Evolutionary conservation across 1,140 invertebrate genomes (phyloP), one percentile per base, ranked within the genome.

Genomic region (Alviniconcha marisindica): DNA sequence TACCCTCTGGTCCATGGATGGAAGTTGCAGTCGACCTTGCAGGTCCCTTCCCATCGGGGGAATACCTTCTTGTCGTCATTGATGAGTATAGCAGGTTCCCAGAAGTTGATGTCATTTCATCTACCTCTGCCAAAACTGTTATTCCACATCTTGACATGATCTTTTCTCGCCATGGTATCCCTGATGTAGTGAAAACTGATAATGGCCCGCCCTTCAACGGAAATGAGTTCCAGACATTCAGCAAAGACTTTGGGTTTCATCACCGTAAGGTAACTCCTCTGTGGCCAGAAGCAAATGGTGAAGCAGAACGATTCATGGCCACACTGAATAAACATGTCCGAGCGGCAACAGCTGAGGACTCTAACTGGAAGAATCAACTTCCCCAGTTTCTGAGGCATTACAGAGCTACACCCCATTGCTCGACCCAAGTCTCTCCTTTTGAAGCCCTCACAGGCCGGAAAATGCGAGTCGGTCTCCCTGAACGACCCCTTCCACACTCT

Each of bases 61-160:
- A 91, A 69, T 87, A 87, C 76, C 40, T 89, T 7, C 42, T 90
- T 36, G 89, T 89, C 24, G 74, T 86, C 33, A 82, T 89, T 14
- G 90, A 90, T 82, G 87, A 90, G 60, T 88, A 88, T 40, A 88
- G 86, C 40, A 54, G 87, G 40, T 91, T 76, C 42, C 88, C 87
- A 38, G 88, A 88, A 79, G 87, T 88, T 21, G 86, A 86, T 78
- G 69, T 84, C 12, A 77, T 87, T 18, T 56, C 42, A 60, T 82
- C 83, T 28, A 88, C 86, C 28, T 83, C 86, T n/a, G 60, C 84
- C 21, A 82, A 77, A 54, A 54, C 83, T 4, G 82, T 83, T 5
- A 83, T 81, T 42, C 84, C 81, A 38, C 74, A 79, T n/a, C 81
- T 89, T 5, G 85, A 88, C 77, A 69, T 51, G 38, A 86, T 87